Conservation (phyloP, 2,888 invertebrate genomes). For the Disparrhopalites patrizii region DNA sequence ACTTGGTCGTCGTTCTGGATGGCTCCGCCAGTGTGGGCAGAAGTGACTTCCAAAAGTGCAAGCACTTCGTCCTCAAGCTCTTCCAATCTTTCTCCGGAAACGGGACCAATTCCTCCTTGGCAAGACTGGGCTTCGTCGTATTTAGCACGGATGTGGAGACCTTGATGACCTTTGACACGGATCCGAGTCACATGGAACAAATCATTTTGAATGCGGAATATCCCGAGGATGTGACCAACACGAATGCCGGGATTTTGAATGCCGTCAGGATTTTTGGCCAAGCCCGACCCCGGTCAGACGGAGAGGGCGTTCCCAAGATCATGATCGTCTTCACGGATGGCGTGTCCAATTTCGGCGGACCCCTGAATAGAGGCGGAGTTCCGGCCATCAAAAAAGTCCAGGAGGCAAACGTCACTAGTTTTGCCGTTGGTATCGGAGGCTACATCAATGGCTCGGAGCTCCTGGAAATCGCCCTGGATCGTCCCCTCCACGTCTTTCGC, state of each 20-base stretch:
- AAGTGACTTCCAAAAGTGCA: constrained; percentile 19
- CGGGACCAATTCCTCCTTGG: constrained; percentile 14
- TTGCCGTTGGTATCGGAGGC: constrained; percentile 7
- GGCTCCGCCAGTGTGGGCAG: constrained; percentile 34
- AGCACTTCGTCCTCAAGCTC: constrained; percentile 29
- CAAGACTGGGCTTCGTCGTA: constrained; percentile 28
- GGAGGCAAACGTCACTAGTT: not conserved
- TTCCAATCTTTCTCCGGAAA: constrained; percentile 21
- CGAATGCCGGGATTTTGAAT: not conserved
- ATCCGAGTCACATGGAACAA: not conserved
- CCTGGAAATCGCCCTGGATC: not conserved
- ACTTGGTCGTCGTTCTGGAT: constrained; percentile 36
- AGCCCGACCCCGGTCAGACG: not conserved
- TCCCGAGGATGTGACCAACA: not conserved
- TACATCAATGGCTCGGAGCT: not conserved
- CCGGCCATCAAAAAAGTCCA: not conserved
- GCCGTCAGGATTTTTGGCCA: not conserved
- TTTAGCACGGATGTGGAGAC: constrained; percentile 7
- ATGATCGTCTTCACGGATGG: constrained; percentile 20
- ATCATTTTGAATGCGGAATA: not conserved
- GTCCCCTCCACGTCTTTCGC: not conserved
- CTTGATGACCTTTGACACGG: not conserved
- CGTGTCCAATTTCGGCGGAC: not conserved
- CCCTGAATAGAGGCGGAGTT: not conserved
- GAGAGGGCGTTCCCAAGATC: constrained; percentile 17